These are phyloP conservation scores for Streptopelia turtur DNA, from an alignment of 2,797 vertebrate species.

Conservation along the genomic window DNA sequence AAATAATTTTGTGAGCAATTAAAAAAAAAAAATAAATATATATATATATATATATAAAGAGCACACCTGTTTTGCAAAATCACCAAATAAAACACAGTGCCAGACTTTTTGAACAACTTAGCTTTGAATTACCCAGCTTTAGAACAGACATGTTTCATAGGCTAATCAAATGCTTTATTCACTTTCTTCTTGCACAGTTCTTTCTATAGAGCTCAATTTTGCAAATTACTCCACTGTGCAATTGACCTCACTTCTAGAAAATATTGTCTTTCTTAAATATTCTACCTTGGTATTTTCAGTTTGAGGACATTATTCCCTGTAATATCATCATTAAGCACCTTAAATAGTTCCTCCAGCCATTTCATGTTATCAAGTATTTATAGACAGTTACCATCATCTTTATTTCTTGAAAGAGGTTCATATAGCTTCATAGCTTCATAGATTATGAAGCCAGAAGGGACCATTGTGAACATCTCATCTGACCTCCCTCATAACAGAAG, in stretches of 20 bases:
- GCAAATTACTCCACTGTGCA: slow-evolving; percentile 42
- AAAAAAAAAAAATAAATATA: neutral
- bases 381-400: slow-evolving; percentile 52
- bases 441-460: slow-evolving; percentile 33
- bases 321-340: slow-evolving; percentile 52
- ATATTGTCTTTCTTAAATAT: slow-evolving; percentile 58
- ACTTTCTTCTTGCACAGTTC: neutral
- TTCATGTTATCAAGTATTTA: slow-evolving; percentile 67
- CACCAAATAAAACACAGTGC: neutral
- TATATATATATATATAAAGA: too few relatives aligned
- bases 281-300: slow-evolving; percentile 56
- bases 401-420: slow-evolving; percentile 50
- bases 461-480: slow-evolving; percentile 7
- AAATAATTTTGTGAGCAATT: neutral
- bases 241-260: slow-evolving; percentile 62
- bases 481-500: neutral
- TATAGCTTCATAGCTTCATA: neutral
- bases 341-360: slow-evolving; percentile 64
- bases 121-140: neutral
- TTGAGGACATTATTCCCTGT: slow-evolving; percentile 58
- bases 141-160: neutral
- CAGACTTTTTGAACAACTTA: neutral
- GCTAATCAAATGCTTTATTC: slow-evolving; percentile 29
- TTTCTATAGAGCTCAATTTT: slow-evolving; percentile 57
- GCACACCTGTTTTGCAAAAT: neutral